Evolutionary conservation across 2,113 vertebrate genomes (phyloP).

Genomic region (Oncorhynchus masou): DNA sequence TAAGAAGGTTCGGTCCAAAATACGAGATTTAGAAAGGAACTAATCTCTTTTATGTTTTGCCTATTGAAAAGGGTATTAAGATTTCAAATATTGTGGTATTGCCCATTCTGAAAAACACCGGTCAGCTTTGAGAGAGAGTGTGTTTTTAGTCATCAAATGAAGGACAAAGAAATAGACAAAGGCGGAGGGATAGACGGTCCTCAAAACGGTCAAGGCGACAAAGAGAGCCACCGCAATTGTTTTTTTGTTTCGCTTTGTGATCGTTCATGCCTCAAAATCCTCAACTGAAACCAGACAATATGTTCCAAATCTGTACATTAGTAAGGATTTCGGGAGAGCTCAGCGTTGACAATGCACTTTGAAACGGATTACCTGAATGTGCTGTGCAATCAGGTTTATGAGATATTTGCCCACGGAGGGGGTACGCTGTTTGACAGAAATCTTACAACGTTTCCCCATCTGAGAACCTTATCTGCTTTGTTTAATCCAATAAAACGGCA

Average conservation of each 20-base stretch:
- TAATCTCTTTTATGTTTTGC: neutral
- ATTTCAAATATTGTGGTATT: neutral
- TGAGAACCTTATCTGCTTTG: slow-evolving; percentile 49
- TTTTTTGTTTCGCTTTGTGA: slow-evolving; percentile 24
- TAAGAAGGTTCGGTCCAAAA: neutral
- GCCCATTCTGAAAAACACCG: neutral
- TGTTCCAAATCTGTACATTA: slow-evolving; percentile 54
- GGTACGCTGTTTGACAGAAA: slow-evolving; percentile 25
- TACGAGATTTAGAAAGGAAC: neutral
- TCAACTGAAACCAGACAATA: slow-evolving; percentile 30
- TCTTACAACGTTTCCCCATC: slow-evolving; percentile 31
- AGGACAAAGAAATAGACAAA: neutral
- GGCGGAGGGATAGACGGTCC: neutral
- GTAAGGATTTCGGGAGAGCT: slow-evolving; percentile 46
- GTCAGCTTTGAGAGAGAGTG: neutral
- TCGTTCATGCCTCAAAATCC: slow-evolving; percentile 31
- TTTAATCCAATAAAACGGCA: slow-evolving; percentile 46
- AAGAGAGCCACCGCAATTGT: neutral
- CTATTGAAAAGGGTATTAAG: neutral
- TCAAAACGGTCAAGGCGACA: neutral
- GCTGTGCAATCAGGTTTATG: slow-evolving; percentile 46
- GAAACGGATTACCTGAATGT: slow-evolving; percentile 62
- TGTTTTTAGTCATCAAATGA: neutral
- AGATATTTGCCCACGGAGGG: slow-evolving; percentile 40
- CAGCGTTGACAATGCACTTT: slow-evolving; percentile 55